phyloP scores from a whole-genome alignment of 35 echinoderm and acorn worm species.

The Holothuria glaberrima region DNA sequence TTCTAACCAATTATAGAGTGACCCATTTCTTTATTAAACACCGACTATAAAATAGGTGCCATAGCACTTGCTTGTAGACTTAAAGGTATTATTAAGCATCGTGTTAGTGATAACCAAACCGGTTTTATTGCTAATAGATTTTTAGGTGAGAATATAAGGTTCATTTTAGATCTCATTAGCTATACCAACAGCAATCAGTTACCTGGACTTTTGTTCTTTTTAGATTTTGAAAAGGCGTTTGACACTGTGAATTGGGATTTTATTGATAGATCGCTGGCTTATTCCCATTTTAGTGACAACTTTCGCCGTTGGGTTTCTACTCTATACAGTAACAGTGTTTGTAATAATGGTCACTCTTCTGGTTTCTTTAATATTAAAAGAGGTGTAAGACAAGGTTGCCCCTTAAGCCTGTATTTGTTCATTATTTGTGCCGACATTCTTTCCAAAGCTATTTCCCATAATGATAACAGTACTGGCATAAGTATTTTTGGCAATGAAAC shows the following conservation, averaged over 20 bases:
- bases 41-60: constrained; percentile 59
- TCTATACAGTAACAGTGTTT: constrained; percentile 63
- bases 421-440: constrained; percentile 62
- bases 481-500: constrained; percentile 9
- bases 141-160: constrained; percentile 72
- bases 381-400: constrained; percentile 63
- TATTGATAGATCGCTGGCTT: constrained; percentile 19
- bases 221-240: constrained; percentile 65
- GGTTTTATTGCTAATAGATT: constrained; percentile 67
- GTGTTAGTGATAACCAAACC: constrained; percentile 63
- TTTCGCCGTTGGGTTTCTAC: constrained; percentile 33
- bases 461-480: constrained; percentile 40
- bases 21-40: constrained; percentile 13
- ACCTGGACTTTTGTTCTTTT: constrained; percentile 42
- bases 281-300: constrained; percentile 51
- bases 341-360: constrained; percentile 67
- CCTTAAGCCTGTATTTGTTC: constrained; percentile 50
- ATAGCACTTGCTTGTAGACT: constrained; percentile 61
- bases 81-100: constrained; percentile 19
- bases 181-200: constrained; percentile 29
- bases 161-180: constrained; percentile 28
- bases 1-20: too few relatives aligned
- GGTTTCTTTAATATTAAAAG: constrained; percentile 44
- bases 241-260: constrained; percentile 51
- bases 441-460: constrained; percentile 20